Percentiles rank a stretch among this genome's conserved stretches.
Evolutionary conservation across 37 sponge, comb jelly and placozoan species (phyloP).

Genomic region (Hexactinellida sp.): DNA sequence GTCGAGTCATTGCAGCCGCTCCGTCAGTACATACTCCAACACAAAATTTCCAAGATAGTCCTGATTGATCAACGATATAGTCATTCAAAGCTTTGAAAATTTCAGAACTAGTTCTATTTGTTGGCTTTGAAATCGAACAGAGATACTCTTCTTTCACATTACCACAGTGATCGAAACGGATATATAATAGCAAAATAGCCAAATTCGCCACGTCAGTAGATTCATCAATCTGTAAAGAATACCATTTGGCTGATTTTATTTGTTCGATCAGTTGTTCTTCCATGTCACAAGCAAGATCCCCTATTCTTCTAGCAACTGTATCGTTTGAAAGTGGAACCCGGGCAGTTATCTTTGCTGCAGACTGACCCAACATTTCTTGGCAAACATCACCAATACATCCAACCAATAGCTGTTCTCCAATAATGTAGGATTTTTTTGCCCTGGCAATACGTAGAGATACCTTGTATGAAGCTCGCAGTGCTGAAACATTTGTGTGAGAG

Average conservation of each 20-base stretch:
- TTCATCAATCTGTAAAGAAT: background rate
- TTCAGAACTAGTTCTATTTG: background rate
- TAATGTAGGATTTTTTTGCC: background rate
- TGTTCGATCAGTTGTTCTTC: background rate
- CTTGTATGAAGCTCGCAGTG: background rate
- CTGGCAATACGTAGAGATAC: background rate
- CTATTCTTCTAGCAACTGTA: background rate
- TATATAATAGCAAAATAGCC: too few species aligned
- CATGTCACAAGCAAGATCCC: background rate
- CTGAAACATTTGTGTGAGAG: background rate
- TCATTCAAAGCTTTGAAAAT: background rate
- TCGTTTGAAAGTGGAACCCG: background rate
- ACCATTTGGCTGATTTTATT: background rate
- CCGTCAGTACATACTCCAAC: background rate
- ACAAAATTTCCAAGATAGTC: background rate
- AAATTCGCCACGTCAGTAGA: background rate
- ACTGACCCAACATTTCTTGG: background rate
- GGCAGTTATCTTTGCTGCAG: background rate
- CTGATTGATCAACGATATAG: background rate
- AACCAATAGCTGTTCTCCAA: background rate
- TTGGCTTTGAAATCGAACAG: too few species aligned
- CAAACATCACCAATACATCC: background rate
- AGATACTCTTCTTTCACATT: too few species aligned
- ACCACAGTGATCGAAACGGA: too few species aligned
- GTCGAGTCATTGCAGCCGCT: constrained; percentile 19